These are phyloP conservation scores for Troilus luridus DNA, from an alignment of 2,888 invertebrate genomes.

Conservation along the genomic window DNA sequence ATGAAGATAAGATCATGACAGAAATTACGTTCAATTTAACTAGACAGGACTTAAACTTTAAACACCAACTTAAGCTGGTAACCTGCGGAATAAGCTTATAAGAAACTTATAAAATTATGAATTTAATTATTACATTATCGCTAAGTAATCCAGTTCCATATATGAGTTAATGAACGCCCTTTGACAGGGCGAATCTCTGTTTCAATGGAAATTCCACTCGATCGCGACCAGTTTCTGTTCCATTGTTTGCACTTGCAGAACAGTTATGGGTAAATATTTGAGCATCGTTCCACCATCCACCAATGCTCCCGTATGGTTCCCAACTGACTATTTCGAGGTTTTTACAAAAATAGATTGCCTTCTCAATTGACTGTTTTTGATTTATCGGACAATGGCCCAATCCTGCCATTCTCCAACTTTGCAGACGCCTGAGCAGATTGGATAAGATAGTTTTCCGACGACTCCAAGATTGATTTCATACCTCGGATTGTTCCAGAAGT, in stretches of 20 bases:
- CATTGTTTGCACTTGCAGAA: not conserved
- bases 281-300: not conserved
- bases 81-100: no score
- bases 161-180: not conserved
- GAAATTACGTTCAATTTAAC: no score
- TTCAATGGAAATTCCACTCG: not conserved
- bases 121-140: not conserved
- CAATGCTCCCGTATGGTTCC: not conserved
- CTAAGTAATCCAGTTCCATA: not conserved
- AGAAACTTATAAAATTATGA: not conserved
- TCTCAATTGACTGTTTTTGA: not conserved
- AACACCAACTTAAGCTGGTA: no score
- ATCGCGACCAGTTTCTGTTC: not conserved
- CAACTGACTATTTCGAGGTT: not conserved
- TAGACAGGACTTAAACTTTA: no score
- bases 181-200: not conserved
- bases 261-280: not conserved
- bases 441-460: not conserved
- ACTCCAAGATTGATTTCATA: not conserved
- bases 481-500: not conserved
- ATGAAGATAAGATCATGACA: no score
- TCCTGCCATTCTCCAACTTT: not conserved
- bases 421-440: not conserved
- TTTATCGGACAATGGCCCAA: not conserved
- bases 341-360: not conserved